These are phyloP conservation scores for Caenorhabditis plicata DNA, from an alignment of 2,888 invertebrate species.

Conservation along the genomic window DNA sequence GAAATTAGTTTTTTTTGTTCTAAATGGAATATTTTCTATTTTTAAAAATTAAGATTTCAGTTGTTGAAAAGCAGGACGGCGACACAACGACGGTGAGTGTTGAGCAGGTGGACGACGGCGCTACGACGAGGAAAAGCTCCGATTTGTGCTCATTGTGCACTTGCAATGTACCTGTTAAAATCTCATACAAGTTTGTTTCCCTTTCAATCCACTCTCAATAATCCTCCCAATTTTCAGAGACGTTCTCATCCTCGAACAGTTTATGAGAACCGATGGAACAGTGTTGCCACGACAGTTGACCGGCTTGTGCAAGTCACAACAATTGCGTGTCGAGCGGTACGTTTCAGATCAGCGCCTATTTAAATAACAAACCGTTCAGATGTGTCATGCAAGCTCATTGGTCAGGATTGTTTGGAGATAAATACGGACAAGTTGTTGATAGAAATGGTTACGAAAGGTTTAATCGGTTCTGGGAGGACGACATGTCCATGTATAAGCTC, in stretches of 20 bases:
- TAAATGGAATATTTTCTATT: background rate
- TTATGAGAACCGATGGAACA: conserved; percentile 66
- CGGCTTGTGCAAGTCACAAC: conserved; percentile 61
- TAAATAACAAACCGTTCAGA: conserved; percentile 17
- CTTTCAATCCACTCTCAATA: background rate
- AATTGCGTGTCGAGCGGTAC: conserved; percentile 54
- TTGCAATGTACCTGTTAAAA: conserved; percentile 55
- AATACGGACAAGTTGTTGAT: conserved; percentile 57
- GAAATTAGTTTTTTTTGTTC: background rate
- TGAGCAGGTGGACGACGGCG: conserved; percentile 21
- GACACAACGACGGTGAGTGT: conserved; percentile 31
- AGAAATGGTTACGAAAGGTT: conserved; percentile 62
- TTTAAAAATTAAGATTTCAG: conserved; percentile 10
- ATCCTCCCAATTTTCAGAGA: conserved; percentile 49
- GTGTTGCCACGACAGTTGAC: conserved; percentile 65
- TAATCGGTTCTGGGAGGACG: conserved; percentile 60
- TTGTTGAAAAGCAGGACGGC: conserved; percentile 17
- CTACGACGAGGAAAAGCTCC: conserved; percentile 18
- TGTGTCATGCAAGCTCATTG: conserved; percentile 65
- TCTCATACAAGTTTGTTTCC: conserved; percentile 46
- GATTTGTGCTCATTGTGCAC: conserved; percentile 53
- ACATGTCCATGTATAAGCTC: conserved; percentile 59
- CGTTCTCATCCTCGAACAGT: conserved; percentile 66
- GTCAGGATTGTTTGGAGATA: conserved; percentile 67
- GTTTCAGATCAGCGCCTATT: background rate